A percentile compares a stretch with the other conserved stretches of the same genome.
phyloP scores from a whole-genome alignment of 2,797 vertebrate species.

The Pipistrellus pipistrellus region DNA sequence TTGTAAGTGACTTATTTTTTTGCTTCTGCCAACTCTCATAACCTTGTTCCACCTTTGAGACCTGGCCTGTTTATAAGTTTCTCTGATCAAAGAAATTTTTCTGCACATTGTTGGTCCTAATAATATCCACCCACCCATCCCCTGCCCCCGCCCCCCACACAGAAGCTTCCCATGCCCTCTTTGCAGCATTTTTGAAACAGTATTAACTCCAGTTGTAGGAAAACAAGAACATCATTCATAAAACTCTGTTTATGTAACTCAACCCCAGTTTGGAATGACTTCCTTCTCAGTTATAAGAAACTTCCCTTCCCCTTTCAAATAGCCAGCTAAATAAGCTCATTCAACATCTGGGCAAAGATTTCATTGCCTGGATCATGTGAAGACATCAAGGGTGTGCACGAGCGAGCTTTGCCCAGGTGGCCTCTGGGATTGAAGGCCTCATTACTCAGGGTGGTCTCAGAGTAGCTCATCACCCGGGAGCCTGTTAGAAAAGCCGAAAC shows the following conservation, averaged over 20 bases:
- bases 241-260: constrained; percentile 62
- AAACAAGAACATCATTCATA: constrained; percentile 65
- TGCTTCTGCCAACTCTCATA: background rate
- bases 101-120: background rate
- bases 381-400: background rate
- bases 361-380: background rate
- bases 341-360: background rate
- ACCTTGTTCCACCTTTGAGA: constrained; percentile 27
- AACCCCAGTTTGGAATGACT: constrained; percentile 62
- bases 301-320: constrained; percentile 48
- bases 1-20: background rate
- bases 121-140: background rate
- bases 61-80: constrained; percentile 13
- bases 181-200: background rate
- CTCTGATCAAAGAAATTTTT: constrained; percentile 62
- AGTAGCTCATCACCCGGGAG: background rate
- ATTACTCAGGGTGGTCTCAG: background rate
- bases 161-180: background rate
- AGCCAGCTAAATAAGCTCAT: background rate
- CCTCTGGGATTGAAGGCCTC: background rate
- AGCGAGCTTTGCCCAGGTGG: background rate
- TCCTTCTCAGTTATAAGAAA: constrained; percentile 62
- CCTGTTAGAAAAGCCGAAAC: background rate
- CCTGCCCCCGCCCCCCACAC: rapidly evolving
- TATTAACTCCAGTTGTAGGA: constrained; percentile 63